A percentile compares a stretch with the other conserved stretches of the same genome.
These are phyloP conservation scores for Platalea minor DNA, from an alignment of 2,797 vertebrate species.

Conservation along the genomic window DNA sequence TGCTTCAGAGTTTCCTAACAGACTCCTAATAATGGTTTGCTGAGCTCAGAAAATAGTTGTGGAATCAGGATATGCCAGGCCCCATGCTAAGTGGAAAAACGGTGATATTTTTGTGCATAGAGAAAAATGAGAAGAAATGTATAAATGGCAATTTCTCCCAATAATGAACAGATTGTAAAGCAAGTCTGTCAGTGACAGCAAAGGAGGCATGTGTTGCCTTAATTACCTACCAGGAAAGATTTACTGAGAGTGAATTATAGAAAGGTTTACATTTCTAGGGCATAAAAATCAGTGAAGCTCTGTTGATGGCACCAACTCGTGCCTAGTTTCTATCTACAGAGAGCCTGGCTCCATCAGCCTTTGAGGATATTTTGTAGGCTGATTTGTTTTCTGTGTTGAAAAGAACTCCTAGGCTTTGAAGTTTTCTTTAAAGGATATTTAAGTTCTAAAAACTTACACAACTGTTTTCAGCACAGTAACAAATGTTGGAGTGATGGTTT, in stretches of 20 bases:
- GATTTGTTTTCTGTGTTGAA: neutral
- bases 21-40: neutral
- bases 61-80: neutral
- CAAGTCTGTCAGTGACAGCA: neutral
- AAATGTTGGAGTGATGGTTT: neutral
- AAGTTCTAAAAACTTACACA: neutral
- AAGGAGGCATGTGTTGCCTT: neutral
- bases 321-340: neutral
- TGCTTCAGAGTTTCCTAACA: neutral
- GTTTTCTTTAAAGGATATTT: neutral
- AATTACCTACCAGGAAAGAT: neutral
- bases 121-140: neutral
- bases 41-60: neutral
- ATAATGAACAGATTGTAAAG: neutral
- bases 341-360: neutral
- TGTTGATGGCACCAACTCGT: neutral
- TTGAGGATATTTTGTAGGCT: neutral
- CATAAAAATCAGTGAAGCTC: neutral
- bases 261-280: neutral
- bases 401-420: neutral
- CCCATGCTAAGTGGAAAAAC: neutral
- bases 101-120: neutral
- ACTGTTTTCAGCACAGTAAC: neutral
- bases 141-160: neutral
- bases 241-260: neutral